Base-by-base conservation (phyloP, 2,888 invertebrate species). In the Herminia tarsipennalis region DNA sequence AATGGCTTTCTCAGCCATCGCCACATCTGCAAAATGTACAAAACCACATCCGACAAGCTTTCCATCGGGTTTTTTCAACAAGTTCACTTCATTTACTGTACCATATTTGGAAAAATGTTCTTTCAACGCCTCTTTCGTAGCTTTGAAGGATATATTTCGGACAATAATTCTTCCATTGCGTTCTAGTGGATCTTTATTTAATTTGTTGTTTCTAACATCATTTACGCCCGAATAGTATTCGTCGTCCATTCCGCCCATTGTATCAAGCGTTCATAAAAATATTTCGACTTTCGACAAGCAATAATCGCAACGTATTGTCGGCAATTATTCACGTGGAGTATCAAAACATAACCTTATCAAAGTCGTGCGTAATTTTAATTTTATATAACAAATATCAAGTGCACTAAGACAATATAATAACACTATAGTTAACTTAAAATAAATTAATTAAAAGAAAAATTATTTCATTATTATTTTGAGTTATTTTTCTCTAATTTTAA, bases 21-120 rank as follows among this genome's bases (percentile, higher is more conserved):
- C 94, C 2, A 95, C 93, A 10, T 93, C 93, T 35, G 93, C 93
- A 73, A 94, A 98, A 78, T 98, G 97, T 1, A 98, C 92, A 83
- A 98, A 98, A 2, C 96, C 97, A 83, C 97, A 98, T 2, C 98
- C 98, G 1, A 96, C 94, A 5, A 95, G 84, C 72, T 94, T 95
- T 0, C 96, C 96, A 83, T 96, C 95, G 0, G 94, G 91, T 54
- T 93, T 94, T 66, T 94, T 95, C n/a, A 96, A 78, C 21, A 98
- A 76, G 64, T 95, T 94, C 0, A 97, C 93, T 66, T 97, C 96
- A 53, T 93, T 93, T 1, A 98, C 92, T 18, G 93, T 93, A 0
- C 98, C 98, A 87, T 93, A 96, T 50, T 94, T 87, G 1, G 92
- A 87, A 80, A 97, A 97, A 66, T 96, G 93, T 37, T 94, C 91